These are phyloP conservation scores for Parnassius smintheus DNA, from an alignment of 2,888 invertebrate genomes.

Conservation along the genomic window DNA sequence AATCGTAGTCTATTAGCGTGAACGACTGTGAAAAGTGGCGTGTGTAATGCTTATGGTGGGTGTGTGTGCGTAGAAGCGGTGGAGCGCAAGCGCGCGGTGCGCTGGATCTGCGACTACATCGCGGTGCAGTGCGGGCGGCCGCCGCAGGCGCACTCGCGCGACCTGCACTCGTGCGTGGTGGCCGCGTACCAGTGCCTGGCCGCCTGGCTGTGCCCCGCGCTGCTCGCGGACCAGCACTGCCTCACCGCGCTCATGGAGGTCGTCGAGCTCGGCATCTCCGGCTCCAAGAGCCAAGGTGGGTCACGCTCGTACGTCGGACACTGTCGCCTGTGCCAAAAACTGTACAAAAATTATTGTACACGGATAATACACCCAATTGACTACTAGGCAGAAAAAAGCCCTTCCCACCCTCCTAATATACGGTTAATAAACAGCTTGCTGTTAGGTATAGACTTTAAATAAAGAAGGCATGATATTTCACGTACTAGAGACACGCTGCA, in stretches of 20 bases:
- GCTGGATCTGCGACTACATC: constrained; percentile 99
- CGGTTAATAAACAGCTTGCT: too few relatives aligned
- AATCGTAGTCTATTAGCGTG: too few relatives aligned
- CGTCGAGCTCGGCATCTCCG: constrained; percentile 98
- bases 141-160: constrained; percentile 95
- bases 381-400: too few relatives aligned
- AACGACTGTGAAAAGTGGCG: too few relatives aligned
- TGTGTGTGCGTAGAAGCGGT: constrained; percentile 84
- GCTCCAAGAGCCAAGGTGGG: constrained; percentile 89
- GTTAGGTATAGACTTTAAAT: too few relatives aligned
- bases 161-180: constrained; percentile 96
- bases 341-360: too few relatives aligned
- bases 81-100: constrained; percentile 95
- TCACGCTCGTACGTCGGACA: not conserved
- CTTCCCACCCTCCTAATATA: too few relatives aligned
- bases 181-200: constrained; percentile 95
- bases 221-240: constrained; percentile 95
- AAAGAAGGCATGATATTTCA: too few relatives aligned
- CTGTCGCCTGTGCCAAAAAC: too few relatives aligned
- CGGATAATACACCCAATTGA: too few relatives aligned
- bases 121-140: constrained; percentile 96
- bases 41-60: too few relatives aligned
- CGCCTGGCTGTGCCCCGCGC: constrained; percentile 95
- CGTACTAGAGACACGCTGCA: too few relatives aligned
- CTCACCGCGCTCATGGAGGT: constrained; percentile 96